Evolutionary conservation across 1,140 invertebrate genomes (phyloP).

Genomic region (Orius insidiosus): DNA sequence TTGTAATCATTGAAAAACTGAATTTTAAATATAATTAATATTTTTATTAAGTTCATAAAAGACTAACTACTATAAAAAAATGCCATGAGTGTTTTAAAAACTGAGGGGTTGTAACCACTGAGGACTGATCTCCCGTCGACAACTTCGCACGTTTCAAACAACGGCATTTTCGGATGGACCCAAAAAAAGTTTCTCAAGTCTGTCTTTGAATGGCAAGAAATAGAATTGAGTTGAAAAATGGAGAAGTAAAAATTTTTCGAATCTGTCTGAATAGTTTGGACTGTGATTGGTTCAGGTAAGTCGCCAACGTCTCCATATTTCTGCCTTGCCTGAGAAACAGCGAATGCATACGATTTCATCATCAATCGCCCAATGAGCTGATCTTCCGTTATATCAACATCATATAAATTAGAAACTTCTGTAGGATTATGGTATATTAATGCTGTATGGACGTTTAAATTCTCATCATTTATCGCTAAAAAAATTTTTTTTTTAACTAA

Average conservation of each 20-base stretch:
- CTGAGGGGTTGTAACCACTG: constrained; percentile 54
- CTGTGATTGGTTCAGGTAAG: constrained; percentile 54
- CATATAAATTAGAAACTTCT: constrained; percentile 45
- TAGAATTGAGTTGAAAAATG: constrained; percentile 69
- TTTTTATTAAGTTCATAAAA: too few relatives aligned
- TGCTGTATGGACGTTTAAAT: constrained; percentile 40
- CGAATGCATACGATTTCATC: constrained; percentile 51
- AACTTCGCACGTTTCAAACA: constrained; percentile 51
- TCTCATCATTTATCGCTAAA: not conserved
- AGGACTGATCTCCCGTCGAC: constrained; percentile 41
- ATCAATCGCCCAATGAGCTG: constrained; percentile 49
- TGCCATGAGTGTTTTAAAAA: constrained; percentile 55
- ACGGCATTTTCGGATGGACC: constrained; percentile 37
- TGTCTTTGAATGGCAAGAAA: constrained; percentile 37
- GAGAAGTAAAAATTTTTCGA: constrained; percentile 58
- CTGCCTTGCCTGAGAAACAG: constrained; percentile 47
- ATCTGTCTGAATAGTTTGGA: constrained; percentile 65
- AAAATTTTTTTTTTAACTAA: not conserved
- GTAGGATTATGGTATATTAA: constrained; percentile 45
- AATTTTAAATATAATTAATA: too few relatives aligned
- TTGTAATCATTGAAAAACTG: too few relatives aligned
- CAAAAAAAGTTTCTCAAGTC: constrained; percentile 64
- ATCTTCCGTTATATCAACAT: constrained; percentile 38
- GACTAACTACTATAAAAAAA: constrained; percentile 47
- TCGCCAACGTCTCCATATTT: constrained; percentile 48